Evolutionary conservation across 2,797 vertebrate species (phyloP), one percentile per base, ranked within the genome.

Genomic region (Lophius americanus): DNA sequence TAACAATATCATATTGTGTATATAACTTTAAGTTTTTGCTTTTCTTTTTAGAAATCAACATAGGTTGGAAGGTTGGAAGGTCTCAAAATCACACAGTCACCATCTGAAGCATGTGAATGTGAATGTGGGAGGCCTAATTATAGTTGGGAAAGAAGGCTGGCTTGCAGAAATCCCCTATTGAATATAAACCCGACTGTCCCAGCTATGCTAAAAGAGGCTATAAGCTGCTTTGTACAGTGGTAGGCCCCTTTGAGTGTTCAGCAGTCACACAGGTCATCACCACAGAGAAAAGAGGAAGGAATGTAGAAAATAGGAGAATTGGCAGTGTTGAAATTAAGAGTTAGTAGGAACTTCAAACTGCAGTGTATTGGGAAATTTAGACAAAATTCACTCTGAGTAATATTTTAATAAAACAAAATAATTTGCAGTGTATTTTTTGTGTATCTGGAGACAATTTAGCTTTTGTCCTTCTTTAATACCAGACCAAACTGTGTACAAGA

Each of bases 41-140:
- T 41, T 41, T 37, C 13, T 69, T 60, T 52, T 62, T 36, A 54
- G 51, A 51, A 79, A 78, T 73, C 65, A 76, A 75, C 60, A 65
- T 54, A 58, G 74, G 53, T 52, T 72, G 75, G 70, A 54, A 44
- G 49, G 52, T 41, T 73, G 70, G 51, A 85, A 70, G 62, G 63
- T 69, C 72, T 67, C 71, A 59, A 75, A 83, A 82, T 77, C 50
- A 56, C 61, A 64, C 44, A 62, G n/a, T 71, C 80, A 78, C 69
- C 68, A 69, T 86, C 69, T 74, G 60, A 79, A 60, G 70, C 74
- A 32, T 87, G 90, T 91, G 90, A 88, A 79, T 76, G 75, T 79
- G 81, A 85, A 86, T 89, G 91, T 91, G 92, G 91, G 90, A 93
- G 92, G 92, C 90, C 91, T 92, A 92, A 91, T 93, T 93, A 92